A percentile compares a stretch with the other conserved stretches of the same genome.
Conservation (phyloP, 1,140 invertebrate species). For the Belonocnema kinseyi region DNA sequence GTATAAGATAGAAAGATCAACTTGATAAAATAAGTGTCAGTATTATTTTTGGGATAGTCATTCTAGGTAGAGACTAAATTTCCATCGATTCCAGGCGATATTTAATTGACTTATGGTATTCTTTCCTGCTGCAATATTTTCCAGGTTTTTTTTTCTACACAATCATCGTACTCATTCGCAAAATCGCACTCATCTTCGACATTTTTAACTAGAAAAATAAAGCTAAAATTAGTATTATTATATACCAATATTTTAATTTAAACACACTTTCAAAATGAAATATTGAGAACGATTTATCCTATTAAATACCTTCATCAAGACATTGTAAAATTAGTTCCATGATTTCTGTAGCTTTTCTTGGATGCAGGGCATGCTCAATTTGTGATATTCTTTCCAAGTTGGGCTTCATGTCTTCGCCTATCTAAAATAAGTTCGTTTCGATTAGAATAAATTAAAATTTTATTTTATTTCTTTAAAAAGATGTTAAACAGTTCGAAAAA, state of each 20-base stretch:
- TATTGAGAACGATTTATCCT: background rate
- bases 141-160: background rate
- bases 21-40: too few relatives aligned
- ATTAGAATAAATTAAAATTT: too few relatives aligned
- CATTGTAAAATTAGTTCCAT: background rate
- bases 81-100: too few relatives aligned
- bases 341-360: background rate
- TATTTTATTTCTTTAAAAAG: too few relatives aligned
- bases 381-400: background rate
- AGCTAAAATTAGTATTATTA: background rate
- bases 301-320: background rate
- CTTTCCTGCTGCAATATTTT: background rate
- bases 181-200: conserved; percentile 36
- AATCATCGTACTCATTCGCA: background rate
- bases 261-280: too few relatives aligned
- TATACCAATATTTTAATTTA: too few relatives aligned
- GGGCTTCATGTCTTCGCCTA: background rate
- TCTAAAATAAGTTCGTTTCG: background rate
- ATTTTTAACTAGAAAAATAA: conserved; percentile 30
- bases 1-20: too few relatives aligned
- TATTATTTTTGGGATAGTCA: too few relatives aligned
- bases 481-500: background rate
- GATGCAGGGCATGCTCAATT: background rate
- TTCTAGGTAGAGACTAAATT: too few relatives aligned
- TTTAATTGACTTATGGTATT: background rate